phyloP scores from a whole-genome alignment of 2,797 vertebrate species.

The Phalloptychus januarius region DNA sequence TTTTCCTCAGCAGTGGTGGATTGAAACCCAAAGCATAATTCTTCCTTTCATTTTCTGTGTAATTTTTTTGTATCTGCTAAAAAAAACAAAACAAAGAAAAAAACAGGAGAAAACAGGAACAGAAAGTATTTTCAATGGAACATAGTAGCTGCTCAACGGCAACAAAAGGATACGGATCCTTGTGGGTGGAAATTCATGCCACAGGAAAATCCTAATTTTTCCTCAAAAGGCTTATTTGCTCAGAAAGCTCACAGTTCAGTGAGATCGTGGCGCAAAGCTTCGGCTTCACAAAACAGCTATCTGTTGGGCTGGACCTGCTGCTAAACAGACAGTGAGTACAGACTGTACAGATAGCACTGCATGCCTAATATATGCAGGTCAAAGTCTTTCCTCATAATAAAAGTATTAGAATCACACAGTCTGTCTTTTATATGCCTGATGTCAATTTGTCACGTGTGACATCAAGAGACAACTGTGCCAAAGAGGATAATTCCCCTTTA shows the following conservation, averaged over 20 bases:
- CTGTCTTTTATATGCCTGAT: not conserved
- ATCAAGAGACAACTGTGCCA: conserved; percentile 15
- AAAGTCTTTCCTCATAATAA: conserved; percentile 5
- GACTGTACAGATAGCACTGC: conserved; percentile 25
- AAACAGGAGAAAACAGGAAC: not conserved
- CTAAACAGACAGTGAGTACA: conserved; percentile 39
- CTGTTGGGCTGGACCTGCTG: conserved; percentile 49
- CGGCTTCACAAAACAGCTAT: conserved; percentile 39
- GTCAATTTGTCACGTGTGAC: conserved; percentile 10
- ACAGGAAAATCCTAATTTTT: conserved; percentile 65
- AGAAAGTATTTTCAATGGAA: conserved; percentile 6
- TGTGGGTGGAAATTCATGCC: conserved; percentile 50
- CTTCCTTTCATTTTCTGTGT: not conserved
- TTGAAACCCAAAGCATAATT: not conserved
- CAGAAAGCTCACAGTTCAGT: conserved; percentile 47
- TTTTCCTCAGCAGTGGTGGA: not conserved
- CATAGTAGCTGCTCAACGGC: conserved; percentile 3
- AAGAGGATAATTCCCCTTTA: conserved; percentile 17
- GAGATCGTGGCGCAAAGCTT: conserved; percentile 43
- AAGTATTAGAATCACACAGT: conserved; percentile 4
- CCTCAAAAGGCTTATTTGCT: conserved; percentile 54
- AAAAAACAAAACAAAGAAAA: not conserved
- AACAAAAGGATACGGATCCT: conserved; percentile 22
- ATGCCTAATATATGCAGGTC: conserved; percentile 4
- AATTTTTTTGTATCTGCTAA: not conserved